These are phyloP conservation scores for Hydriomena furcata DNA, from an alignment of 2,888 invertebrate species.

Conservation along the genomic window DNA sequence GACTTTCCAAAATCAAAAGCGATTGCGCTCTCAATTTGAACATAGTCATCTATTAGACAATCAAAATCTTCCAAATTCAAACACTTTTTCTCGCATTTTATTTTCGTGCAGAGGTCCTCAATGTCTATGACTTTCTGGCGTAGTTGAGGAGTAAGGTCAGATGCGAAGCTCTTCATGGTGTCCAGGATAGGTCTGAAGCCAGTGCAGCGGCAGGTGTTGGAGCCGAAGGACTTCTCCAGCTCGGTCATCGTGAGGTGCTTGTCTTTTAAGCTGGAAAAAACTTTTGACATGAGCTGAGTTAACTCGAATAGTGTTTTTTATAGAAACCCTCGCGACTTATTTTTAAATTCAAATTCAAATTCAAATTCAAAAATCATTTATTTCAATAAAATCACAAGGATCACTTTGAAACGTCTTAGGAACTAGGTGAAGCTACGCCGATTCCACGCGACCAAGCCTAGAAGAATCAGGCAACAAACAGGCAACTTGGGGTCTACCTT, in stretches of 20 bases:
- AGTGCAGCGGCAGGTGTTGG: conserved; percentile 91
- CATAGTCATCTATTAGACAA: conserved; percentile 49
- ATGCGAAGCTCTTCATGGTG: conserved; percentile 88
- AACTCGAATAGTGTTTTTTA: neutral
- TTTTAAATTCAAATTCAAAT: no score
- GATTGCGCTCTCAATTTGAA: conserved; percentile 49
- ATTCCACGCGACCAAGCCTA: no score
- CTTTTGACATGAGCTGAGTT: no score
- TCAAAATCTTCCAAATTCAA: conserved; percentile 49
- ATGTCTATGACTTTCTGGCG: conserved; percentile 75
- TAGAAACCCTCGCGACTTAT: no score
- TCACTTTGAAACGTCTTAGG: no score
- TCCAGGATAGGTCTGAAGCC: conserved; percentile 91
- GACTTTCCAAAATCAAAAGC: conserved; percentile 74
- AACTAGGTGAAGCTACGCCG: no score
- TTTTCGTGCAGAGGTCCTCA: conserved; percentile 59
- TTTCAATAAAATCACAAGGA: no score
- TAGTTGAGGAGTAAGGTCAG: conserved; percentile 82
- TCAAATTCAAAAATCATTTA: no score
- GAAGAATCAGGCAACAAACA: no score
- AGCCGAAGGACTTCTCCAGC: conserved; percentile 89
- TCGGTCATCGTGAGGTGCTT: conserved; percentile 85
- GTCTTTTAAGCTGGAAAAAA: conserved; percentile 67
- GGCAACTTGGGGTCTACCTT: no score
- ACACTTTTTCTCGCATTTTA: conserved; percentile 4